A percentile compares a stretch with the other conserved stretches of the same genome.
phyloP scores from a whole-genome alignment of 2,113 vertebrate genomes.

The Tragelaphus imberbis region DNA sequence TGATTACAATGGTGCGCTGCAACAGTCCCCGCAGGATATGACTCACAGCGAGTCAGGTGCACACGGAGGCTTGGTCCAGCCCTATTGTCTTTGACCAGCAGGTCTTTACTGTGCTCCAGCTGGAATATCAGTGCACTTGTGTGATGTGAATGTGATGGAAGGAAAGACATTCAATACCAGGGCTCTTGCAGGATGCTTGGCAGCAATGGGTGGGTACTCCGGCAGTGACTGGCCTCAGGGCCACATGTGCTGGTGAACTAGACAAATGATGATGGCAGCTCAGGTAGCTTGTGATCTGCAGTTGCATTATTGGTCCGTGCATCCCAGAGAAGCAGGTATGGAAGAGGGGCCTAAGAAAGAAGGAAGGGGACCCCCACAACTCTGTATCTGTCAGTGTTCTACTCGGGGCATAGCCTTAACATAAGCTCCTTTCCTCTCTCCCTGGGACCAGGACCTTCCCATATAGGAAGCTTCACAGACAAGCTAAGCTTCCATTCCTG shows the following conservation, averaged over 20 bases:
- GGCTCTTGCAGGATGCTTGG: not conserved
- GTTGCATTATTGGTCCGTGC: not conserved
- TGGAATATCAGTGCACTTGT: not conserved
- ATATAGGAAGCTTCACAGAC: not conserved
- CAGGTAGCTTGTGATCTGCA: not conserved
- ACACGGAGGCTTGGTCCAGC: not conserved
- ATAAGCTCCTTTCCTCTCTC: not conserved
- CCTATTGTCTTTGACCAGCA: not conserved
- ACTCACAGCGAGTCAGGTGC: conserved; percentile 47
- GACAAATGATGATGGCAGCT: not conserved
- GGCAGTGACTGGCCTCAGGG: not conserved
- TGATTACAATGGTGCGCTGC: conserved; percentile 42
- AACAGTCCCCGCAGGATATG: not conserved
- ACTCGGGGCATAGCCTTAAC: not conserved
- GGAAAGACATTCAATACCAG: not conserved
- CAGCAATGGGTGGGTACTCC: not conserved
- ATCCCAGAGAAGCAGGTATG: not conserved
- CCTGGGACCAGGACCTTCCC: not conserved
- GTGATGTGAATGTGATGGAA: not conserved
- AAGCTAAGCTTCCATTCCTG: not conserved
- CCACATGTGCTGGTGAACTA: not conserved
- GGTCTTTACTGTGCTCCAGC: not conserved
- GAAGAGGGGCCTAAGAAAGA: not conserved
- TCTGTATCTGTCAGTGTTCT: not conserved
- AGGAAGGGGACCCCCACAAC: not conserved